These are phyloP conservation scores for Paramormyrops hopkinsi DNA, from an alignment of 2,797 vertebrate species.

Conservation along the genomic window DNA sequence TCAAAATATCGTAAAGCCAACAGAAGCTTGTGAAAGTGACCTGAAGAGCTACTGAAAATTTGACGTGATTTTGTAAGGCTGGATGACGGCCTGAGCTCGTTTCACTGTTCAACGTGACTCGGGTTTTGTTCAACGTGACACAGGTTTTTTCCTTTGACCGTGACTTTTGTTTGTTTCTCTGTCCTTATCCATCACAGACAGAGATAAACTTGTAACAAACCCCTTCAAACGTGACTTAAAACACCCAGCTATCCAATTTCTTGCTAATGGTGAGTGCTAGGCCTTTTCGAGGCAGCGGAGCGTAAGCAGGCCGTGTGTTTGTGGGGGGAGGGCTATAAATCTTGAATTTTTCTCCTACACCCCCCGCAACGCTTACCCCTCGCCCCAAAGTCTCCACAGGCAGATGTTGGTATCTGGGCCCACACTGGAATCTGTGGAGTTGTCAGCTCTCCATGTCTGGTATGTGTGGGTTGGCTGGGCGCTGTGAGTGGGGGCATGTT, in stretches of 20 bases:
- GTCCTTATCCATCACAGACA: neutral
- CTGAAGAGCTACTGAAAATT: neutral
- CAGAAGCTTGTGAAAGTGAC: constrained; percentile 9
- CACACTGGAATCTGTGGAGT: constrained; percentile 22
- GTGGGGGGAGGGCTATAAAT: constrained; percentile 28
- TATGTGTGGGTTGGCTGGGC: constrained; percentile 28
- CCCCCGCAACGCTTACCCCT: neutral
- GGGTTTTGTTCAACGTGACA: neutral
- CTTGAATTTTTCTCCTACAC: constrained; percentile 25
- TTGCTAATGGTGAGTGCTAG: constrained; percentile 25
- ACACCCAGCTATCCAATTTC: constrained; percentile 13
- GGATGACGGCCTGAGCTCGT: neutral
- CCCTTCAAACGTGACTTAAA: neutral
- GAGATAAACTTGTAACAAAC: neutral
- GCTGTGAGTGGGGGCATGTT: neutral
- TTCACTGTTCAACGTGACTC: neutral
- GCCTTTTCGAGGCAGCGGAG: constrained; percentile 24
- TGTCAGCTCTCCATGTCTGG: constrained; percentile 24
- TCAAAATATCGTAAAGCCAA: constrained; percentile 1
- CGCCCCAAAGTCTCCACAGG: neutral
- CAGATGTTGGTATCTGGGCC: constrained; percentile 32
- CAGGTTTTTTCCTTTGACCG: neutral
- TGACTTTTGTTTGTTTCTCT: neutral
- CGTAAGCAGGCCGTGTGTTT: neutral
- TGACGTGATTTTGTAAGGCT: neutral